A percentile compares a stretch with the other conserved stretches of the same genome.
Evolutionary conservation across 2,888 invertebrate species (phyloP).

Genomic region (Andrena minutula): DNA sequence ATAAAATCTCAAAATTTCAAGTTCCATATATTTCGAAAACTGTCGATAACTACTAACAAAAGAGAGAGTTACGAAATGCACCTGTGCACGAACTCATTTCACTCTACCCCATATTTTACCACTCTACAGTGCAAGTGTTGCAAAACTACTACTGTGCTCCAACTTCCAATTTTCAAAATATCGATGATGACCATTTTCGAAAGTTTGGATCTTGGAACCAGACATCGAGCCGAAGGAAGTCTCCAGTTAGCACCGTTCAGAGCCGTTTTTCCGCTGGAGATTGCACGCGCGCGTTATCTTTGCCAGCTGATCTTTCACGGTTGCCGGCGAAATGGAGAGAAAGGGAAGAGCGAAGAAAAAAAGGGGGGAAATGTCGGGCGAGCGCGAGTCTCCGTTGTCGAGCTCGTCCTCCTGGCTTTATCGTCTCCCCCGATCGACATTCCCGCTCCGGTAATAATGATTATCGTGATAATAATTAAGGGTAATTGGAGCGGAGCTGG

Average conservation of each 20-base stretch:
- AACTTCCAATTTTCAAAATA: too few species aligned
- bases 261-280: constrained; percentile 21
- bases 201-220: too few species aligned
- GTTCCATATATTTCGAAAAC: too few species aligned
- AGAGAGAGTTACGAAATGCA: too few species aligned
- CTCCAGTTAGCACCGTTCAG: constrained; percentile 23
- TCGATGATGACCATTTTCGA: too few species aligned
- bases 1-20: too few species aligned
- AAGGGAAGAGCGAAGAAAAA: constrained; percentile 19
- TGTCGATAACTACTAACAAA: too few species aligned
- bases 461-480: constrained; percentile 76
- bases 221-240: constrained; percentile 13
- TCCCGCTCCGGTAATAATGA: constrained; percentile 73
- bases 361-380: constrained; percentile 13
- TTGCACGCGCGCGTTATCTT: constrained; percentile 28
- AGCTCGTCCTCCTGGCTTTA: constrained; percentile 51
- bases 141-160: too few species aligned
- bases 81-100: too few species aligned
- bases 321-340: constrained; percentile 8
- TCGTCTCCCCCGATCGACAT: constrained; percentile 71
- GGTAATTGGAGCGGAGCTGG: constrained; percentile 78
- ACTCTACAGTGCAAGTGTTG: too few species aligned
- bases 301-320: constrained; percentile 22
- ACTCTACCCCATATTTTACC: too few species aligned
- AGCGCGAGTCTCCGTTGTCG: constrained; percentile 13